Conservation (phyloP, 2,113 vertebrate genomes). For the Symphodus melops region DNA sequence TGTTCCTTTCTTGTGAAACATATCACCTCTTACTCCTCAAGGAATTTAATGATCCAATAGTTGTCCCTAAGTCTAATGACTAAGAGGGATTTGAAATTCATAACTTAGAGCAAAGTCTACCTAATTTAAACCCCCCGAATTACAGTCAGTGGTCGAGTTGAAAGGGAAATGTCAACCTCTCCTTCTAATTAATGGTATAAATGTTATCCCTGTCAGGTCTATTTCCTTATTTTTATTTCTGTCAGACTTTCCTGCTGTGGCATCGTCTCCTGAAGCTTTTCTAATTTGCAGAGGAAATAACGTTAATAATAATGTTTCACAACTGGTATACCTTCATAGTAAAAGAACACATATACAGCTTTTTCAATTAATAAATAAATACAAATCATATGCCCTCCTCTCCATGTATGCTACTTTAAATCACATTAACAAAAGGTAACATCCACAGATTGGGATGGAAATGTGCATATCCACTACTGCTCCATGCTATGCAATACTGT, state of each 20-base stretch:
- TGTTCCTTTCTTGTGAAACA: background rate
- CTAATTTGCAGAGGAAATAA: background rate
- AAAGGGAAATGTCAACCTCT: background rate
- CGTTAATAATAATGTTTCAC: too few relatives aligned
- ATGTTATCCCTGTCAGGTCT: background rate
- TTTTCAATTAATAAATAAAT: too few relatives aligned
- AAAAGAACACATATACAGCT: too few relatives aligned
- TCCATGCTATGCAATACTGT: too few relatives aligned
- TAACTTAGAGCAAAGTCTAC: constrained; percentile 18
- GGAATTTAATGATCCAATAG: constrained; percentile 7
- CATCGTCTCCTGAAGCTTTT: background rate
- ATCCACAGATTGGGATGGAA: too few relatives aligned
- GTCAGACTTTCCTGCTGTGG: background rate
- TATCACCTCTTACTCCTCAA: background rate
- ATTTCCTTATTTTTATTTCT: background rate
- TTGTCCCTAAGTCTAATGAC: constrained; percentile 17
- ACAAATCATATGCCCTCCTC: too few relatives aligned
- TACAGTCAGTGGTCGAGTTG: background rate
- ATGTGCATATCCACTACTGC: too few relatives aligned
- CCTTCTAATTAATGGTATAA: background rate
- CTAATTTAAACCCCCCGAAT: background rate
- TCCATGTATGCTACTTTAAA: too few relatives aligned
- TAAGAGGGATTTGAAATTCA: background rate
- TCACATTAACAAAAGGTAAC: too few relatives aligned
- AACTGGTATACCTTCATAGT: too few relatives aligned